phyloP scores from a whole-genome alignment of 2,797 vertebrate species.

The Myotis daubentonii region DNA sequence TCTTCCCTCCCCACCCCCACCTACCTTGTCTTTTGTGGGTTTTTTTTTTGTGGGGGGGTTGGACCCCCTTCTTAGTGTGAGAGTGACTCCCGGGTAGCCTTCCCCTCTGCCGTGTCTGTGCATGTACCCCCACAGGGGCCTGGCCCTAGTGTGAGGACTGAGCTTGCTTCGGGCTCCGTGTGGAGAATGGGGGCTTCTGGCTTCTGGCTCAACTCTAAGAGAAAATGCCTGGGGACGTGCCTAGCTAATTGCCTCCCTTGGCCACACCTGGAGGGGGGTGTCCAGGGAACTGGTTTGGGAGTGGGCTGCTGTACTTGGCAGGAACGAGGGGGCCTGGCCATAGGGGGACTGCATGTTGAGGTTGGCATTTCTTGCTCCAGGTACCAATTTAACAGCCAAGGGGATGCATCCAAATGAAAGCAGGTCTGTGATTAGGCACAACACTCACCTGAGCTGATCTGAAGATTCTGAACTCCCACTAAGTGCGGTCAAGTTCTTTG shows the following conservation, averaged over 20 bases:
- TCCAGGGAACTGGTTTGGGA: neutral
- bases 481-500: neutral
- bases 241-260: conserved; percentile 26
- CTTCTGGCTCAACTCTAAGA: conserved; percentile 26
- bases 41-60: neutral
- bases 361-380: neutral
- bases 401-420: neutral
- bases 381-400: neutral
- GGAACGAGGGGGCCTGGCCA: neutral
- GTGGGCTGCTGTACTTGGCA: neutral
- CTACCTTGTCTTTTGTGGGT: conserved; percentile 51
- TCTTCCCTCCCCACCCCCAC: neutral
- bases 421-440: neutral
- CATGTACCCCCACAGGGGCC: neutral
- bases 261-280: neutral
- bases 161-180: neutral
- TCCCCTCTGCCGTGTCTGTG: neutral
- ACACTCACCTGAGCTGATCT: neutral
- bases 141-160: neutral
- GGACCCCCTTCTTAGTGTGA: neutral
- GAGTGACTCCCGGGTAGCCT: neutral
- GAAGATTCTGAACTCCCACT: conserved; percentile 2
- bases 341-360: neutral
- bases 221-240: conserved; percentile 52
- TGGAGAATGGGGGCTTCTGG: conserved; percentile 30